Evolutionary conservation across 1,140 invertebrate species (phyloP), one percentile per base, ranked within the genome.

Genomic region (Whitmania pigra): DNA sequence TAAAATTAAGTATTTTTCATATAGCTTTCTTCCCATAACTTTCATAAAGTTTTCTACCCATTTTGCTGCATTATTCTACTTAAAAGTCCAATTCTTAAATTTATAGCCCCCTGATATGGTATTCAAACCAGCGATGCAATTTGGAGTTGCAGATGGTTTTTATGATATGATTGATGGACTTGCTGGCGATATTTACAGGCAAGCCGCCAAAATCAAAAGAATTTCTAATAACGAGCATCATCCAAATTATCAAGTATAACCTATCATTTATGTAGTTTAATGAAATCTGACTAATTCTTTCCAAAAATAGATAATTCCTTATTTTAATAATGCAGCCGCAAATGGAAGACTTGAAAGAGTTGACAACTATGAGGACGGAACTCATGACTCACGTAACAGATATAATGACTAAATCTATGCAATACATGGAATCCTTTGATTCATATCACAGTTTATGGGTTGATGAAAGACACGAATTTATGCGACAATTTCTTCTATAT

Each of bases 401-500:
- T 71, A 79, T 82, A 66, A 81, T 83, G 78, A 80, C 79, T 71
- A 81, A 83, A 70, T 81, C 81, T 20, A 78, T 75, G 36, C 82
- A 83, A 53, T 84, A 80, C 74, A 76, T 78, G 43, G 80, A 80
- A 73, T 79, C 79, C 1, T 83, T 82, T 76, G 81, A 82, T 71
- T 80, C 78, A 71, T 83, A 83, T 75, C 75, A 89, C 0, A 94
- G 94, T 81, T 84, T 95, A 20, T 96, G 93, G 93, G 82, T 92
- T 53, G 91, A 94, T 80, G 91, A 94, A 83, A 85, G 92, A 71
- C 86, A 90, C 75, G 86, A 88, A 69, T 89, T 90, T 75, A 90
- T 95, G 89, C 86, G 91, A 75, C 90, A 94, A 81, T 95, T 96
- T 82, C 82, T 96, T 40, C 87, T 88, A 43, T 96, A 94, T 78